Evolutionary conservation across 2,888 invertebrate genomes (phyloP), one percentile per base, ranked within the genome.

Genomic region (Lordiphosa fenestrarum): DNA sequence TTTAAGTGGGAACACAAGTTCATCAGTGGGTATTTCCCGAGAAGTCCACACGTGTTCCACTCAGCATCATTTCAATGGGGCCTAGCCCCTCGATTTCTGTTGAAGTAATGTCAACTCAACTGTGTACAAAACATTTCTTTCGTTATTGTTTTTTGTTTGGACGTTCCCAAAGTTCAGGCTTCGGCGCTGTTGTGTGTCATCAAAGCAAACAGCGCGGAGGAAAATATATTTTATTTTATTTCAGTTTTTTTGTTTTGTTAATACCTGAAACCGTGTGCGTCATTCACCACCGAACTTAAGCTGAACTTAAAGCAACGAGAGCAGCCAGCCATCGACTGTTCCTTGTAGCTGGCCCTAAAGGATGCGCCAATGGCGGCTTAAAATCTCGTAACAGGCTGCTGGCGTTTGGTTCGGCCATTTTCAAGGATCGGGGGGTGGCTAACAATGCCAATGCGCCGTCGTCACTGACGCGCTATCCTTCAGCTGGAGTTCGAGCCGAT

Each of bases 71-170:
- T 57, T 57, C 66, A 65, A 36, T 51, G 57, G 38, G 63, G 66
- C 66, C 63, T 51, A 63, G 63, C 63, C 63, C 63, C 66, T 57
- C 49, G 54, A 62, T 57, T 66, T 64, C 38, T 53, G 76, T 61
- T 64, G 76, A 75, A 72, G 73, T 62, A 75, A 72, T 75, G 70
- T 76, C 76, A 76, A 76, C 74, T 68, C 78, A 53, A 68, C 68
- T 71, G 74, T 78, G 72, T 72, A 59, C 56, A 66, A 25, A 38
- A 35, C 35, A 36, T 44, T 44, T 44, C 65, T 46, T 49, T 38
- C 53, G 42, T 42, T 19, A 19, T 64, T 48, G 44, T 49, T 54
- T 62, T 44, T 38, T 65, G 39, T 73, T 64, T 71, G 81, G 77
- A 65, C 66, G 71, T 69, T 84, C 77, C 81, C 71, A 60, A 57